Evolutionary conservation across 2,888 invertebrate species (phyloP).

Genomic region (Balanococcus diminutus): DNA sequence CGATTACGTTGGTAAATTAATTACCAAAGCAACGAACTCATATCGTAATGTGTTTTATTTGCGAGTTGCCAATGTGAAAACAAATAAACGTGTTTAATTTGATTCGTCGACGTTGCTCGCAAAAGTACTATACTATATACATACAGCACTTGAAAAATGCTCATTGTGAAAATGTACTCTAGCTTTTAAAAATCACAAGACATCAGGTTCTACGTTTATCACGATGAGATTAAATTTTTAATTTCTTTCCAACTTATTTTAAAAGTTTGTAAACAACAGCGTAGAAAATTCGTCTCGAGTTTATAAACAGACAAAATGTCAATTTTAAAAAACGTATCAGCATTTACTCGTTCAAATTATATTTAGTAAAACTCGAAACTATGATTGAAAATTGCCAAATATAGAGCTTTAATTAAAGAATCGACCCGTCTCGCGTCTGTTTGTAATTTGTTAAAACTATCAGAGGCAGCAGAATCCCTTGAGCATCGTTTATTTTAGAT

Average conservation of each 20-base stretch:
- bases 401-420: background rate
- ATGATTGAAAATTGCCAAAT: background rate
- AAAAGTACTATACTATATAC: no score
- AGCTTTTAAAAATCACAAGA: background rate
- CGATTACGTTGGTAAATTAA: constrained; percentile 14
- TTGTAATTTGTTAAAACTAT: background rate
- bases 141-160: background rate
- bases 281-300: background rate
- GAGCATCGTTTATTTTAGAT: background rate
- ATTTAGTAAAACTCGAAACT: background rate
- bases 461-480: background rate
- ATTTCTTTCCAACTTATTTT: background rate
- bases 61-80: background rate
- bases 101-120: background rate
- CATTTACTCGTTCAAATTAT: background rate
- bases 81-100: constrained; percentile 5
- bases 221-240: constrained; percentile 13
- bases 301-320: background rate
- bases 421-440: background rate
- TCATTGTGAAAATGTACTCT: background rate
- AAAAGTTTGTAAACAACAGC: background rate
- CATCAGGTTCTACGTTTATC: background rate
- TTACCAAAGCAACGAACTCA: background rate
- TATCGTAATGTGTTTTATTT: background rate
- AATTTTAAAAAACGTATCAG: background rate